A percentile compares a stretch with the other conserved stretches of the same genome.
Evolutionary conservation across 1,140 invertebrate species (phyloP).

Genomic region (Copidosoma floridanum): DNA sequence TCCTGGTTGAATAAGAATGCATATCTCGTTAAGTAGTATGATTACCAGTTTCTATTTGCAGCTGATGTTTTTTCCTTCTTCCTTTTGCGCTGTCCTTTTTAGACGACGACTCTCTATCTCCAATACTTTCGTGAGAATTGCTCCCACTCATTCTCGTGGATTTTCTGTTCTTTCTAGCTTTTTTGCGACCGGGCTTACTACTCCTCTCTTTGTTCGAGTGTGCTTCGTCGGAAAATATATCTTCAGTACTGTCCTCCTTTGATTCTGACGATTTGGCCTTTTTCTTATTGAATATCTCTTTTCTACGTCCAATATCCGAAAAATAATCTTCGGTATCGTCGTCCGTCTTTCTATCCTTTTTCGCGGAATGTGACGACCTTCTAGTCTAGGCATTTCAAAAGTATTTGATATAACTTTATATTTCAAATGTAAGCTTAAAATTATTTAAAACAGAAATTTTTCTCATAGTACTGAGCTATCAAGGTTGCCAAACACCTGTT

Average conservation of each 20-base stretch:
- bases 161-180: slow-evolving; percentile 24
- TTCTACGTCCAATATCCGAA: slow-evolving; percentile 19
- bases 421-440: too few relatives aligned
- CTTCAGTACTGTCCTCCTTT: neutral
- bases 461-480: too few relatives aligned
- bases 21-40: too few relatives aligned
- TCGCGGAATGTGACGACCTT: slow-evolving; percentile 9
- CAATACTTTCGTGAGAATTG: neutral
- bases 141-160: slow-evolving; percentile 15
- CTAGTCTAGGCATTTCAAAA: too few relatives aligned
- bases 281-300: slow-evolving; percentile 11
- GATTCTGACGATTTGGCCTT: slow-evolving; percentile 13
- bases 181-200: slow-evolving; percentile 12
- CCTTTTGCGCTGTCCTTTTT: neutral
- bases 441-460: too few relatives aligned
- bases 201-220: slow-evolving; percentile 15
- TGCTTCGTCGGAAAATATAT: slow-evolving; percentile 12
- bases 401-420: slow-evolving; percentile 1
- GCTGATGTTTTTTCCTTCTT: neutral
- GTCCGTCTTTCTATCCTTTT: slow-evolving; percentile 7
- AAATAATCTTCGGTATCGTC: slow-evolving; percentile 24
- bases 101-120: neutral
- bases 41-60: neutral
- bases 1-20: neutral
- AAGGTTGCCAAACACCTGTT: too few relatives aligned